Conservation (phyloP, 2,888 invertebrate genomes). For the Mimachlamys varia region DNA sequence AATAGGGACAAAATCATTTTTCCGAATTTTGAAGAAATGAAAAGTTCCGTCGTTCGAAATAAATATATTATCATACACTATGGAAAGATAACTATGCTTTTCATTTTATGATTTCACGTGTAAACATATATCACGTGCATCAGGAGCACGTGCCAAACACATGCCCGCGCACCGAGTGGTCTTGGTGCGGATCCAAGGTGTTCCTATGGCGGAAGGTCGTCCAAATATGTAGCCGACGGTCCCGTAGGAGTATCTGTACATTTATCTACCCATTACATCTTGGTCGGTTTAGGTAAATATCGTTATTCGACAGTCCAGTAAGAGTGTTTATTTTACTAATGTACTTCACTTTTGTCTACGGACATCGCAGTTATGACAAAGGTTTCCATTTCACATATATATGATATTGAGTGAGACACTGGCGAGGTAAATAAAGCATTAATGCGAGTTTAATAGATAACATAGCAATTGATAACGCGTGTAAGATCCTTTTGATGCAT, state of each 20-base stretch:
- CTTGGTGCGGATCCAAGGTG: constrained; percentile 2
- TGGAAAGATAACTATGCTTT: not conserved
- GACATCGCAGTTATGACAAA: too few relatives aligned
- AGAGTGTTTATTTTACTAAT: too few relatives aligned
- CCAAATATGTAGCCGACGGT: not conserved
- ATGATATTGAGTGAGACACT: too few relatives aligned
- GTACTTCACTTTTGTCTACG: too few relatives aligned
- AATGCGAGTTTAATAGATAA: too few relatives aligned
- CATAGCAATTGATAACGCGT: too few relatives aligned
- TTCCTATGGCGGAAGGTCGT: not conserved
- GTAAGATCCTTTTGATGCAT: too few relatives aligned
- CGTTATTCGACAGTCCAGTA: too few relatives aligned
- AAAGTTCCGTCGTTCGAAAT: not conserved
- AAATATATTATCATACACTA: not conserved
- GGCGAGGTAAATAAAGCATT: too few relatives aligned
- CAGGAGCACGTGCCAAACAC: not conserved
- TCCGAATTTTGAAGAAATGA: not conserved
- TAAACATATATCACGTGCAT: constrained; percentile 6
- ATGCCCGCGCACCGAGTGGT: not conserved
- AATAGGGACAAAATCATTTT: not conserved
- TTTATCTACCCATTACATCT: not conserved
- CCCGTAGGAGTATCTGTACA: not conserved
- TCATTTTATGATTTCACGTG: not conserved
- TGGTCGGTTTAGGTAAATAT: not conserved
- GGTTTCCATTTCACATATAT: too few relatives aligned